A percentile compares a stretch with the other conserved stretches of the same genome.
Conservation (phyloP, 1,140 invertebrate genomes). For the Hypsibius dujardini region DNA sequence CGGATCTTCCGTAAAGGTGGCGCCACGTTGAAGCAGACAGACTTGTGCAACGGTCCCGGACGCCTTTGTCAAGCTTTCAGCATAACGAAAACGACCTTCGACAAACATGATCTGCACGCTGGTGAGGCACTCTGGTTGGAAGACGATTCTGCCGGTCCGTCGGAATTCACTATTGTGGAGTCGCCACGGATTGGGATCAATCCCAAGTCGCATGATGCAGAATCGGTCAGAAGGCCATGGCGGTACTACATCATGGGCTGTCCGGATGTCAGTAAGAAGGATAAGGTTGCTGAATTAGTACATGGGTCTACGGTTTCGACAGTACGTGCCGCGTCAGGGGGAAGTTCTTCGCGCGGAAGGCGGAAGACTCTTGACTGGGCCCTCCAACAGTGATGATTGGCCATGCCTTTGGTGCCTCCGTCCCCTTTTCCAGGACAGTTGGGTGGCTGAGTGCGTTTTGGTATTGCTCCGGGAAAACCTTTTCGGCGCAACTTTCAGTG, state of each 20-base stretch:
- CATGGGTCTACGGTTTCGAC: too few relatives aligned
- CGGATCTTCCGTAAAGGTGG: slow-evolving; percentile 29
- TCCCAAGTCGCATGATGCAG: slow-evolving; percentile 36
- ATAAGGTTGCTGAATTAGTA: not conserved
- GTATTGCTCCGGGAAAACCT: too few relatives aligned
- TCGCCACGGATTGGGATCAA: slow-evolving; percentile 50
- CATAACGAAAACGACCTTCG: slow-evolving; percentile 42
- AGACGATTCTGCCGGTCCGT: slow-evolving; percentile 27
- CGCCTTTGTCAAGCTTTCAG: slow-evolving; percentile 53
- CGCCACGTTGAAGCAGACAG: slow-evolving; percentile 35
- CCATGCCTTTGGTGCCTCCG: too few relatives aligned
- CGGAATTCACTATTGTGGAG: slow-evolving; percentile 33
- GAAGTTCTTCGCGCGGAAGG: too few relatives aligned
- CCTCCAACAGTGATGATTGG: too few relatives aligned
- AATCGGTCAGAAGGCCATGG: slow-evolving; percentile 46
- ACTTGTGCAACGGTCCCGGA: slow-evolving; percentile 56
- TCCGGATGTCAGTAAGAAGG: not conserved
- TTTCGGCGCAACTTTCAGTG: too few relatives aligned
- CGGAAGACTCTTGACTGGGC: too few relatives aligned
- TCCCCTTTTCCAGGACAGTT: too few relatives aligned
- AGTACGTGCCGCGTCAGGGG: too few relatives aligned
- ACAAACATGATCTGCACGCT: slow-evolving; percentile 40
- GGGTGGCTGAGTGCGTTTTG: too few relatives aligned
- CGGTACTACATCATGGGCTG: slow-evolving; percentile 43
- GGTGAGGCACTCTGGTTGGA: slow-evolving; percentile 45